These are phyloP conservation scores for Erpobdella octoculata DNA, from an alignment of 2,888 invertebrate species.

Conservation along the genomic window DNA sequence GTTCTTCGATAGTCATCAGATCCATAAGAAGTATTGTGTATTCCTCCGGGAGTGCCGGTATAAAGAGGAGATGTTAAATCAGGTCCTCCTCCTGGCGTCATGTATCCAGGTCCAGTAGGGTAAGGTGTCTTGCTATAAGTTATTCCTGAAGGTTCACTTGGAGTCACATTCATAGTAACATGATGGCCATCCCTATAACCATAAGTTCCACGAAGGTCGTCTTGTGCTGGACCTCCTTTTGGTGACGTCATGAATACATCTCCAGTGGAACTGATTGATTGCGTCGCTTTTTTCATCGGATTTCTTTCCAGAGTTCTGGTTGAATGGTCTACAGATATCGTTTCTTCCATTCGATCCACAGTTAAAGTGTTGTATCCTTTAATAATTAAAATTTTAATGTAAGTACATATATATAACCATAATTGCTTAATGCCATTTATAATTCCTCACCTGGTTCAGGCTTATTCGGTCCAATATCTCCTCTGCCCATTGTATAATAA, in stretches of 20 bases:
- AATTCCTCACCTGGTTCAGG: not conserved
- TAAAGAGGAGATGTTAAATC: not conserved
- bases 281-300: constrained; percentile 8
- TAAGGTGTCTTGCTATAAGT: constrained; percentile 31
- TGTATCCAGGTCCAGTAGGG: constrained; percentile 29
- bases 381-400: no score
- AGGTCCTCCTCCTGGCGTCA: constrained; percentile 27
- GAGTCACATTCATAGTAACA: constrained; percentile 25
- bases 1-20: not conserved
- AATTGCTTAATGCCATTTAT: no score
- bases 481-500: constrained; percentile 28
- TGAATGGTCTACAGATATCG: constrained; percentile 19
- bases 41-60: not conserved
- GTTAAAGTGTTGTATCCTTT: constrained; percentile 25
- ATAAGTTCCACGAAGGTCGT: not conserved
- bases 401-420: no score
- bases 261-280: constrained; percentile 10
- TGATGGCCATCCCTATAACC: not conserved
- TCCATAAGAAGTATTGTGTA: not conserved
- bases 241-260: constrained; percentile 27
- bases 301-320: constrained; percentile 28
- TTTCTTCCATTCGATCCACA: constrained; percentile 29
- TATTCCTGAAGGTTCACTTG: constrained; percentile 17
- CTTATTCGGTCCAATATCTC: not conserved
- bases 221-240: not conserved